A percentile compares a stretch with the other conserved stretches of the same genome.
Conservation (phyloP, 2,888 invertebrate genomes). For the Dolomedes plantarius region DNA sequence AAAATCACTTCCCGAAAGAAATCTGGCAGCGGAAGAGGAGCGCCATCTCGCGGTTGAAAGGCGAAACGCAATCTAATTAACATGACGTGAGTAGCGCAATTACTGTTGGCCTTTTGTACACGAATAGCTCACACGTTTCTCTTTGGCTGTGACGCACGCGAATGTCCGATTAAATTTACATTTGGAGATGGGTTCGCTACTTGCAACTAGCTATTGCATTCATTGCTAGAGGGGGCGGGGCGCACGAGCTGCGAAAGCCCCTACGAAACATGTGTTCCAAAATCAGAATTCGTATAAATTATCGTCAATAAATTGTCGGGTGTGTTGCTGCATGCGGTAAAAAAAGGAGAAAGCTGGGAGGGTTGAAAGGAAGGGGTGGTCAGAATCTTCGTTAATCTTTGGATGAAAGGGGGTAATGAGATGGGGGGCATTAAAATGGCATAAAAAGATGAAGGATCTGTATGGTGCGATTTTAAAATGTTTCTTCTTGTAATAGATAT, state of each 20-base stretch:
- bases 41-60: conserved; percentile 53
- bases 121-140: conserved; percentile 63
- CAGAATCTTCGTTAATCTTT: conserved; percentile 9
- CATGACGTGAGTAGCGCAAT: conserved; percentile 65
- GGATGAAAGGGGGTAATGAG: neutral
- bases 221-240: conserved; percentile 44
- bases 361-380: neutral
- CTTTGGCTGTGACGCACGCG: conserved; percentile 41
- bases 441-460: neutral
- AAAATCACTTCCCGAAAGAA: neutral
- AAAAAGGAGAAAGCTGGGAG: conserved; percentile 19
- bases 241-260: conserved; percentile 22
- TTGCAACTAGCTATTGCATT: conserved; percentile 48
- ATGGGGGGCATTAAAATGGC: neutral
- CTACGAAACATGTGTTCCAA: conserved; percentile 58
- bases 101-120: conserved; percentile 70
- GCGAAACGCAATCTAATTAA: conserved; percentile 65
- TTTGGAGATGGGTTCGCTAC: conserved; percentile 66
- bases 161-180: conserved; percentile 69
- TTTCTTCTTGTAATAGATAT: neutral
- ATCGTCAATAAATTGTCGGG: conserved; percentile 64
- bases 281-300: conserved; percentile 67
- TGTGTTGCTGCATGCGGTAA: conserved; percentile 42
- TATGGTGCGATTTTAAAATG: neutral
- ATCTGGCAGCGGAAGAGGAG: conserved; percentile 20